Evolutionary conservation across 2,113 vertebrate genomes (phyloP).

Genomic region (Holacanthus passer): DNA sequence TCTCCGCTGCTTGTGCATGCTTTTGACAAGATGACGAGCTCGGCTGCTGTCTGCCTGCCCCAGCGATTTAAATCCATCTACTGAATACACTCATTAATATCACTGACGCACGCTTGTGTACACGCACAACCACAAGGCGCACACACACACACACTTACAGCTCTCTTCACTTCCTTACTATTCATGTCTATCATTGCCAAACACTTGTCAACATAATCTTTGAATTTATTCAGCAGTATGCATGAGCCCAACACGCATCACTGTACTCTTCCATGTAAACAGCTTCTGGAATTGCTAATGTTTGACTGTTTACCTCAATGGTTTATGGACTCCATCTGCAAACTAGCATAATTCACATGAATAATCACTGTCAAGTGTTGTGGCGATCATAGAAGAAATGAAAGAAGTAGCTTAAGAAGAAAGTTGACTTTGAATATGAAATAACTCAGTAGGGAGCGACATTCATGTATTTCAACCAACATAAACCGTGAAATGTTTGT

Average conservation of each 20-base stretch:
- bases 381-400: constrained; percentile 14
- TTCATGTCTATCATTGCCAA: constrained; percentile 70
- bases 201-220: constrained; percentile 76
- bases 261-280: constrained; percentile 72
- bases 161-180: constrained; percentile 52
- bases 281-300: constrained; percentile 72
- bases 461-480: not conserved
- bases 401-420: constrained; percentile 18
- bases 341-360: constrained; percentile 62
- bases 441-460: not conserved
- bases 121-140: not conserved
- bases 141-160: constrained; percentile 12
- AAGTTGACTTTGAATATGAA: constrained; percentile 2
- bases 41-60: constrained; percentile 56
- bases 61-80: constrained; percentile 71
- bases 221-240: constrained; percentile 73
- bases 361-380: constrained; percentile 55
- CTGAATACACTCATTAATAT: constrained; percentile 72
- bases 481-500: not conserved
- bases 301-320: constrained; percentile 68
- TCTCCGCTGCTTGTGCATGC: constrained; percentile 52
- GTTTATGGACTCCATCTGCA: constrained; percentile 62
- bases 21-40: constrained; percentile 71
- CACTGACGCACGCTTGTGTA: constrained; percentile 32
- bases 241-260: constrained; percentile 66